Percentiles rank a stretch among this genome's conserved stretches.
These are phyloP conservation scores for Tychaedon coryphoeus DNA, from an alignment of 2,113 vertebrate genomes.

Conservation along the genomic window DNA sequence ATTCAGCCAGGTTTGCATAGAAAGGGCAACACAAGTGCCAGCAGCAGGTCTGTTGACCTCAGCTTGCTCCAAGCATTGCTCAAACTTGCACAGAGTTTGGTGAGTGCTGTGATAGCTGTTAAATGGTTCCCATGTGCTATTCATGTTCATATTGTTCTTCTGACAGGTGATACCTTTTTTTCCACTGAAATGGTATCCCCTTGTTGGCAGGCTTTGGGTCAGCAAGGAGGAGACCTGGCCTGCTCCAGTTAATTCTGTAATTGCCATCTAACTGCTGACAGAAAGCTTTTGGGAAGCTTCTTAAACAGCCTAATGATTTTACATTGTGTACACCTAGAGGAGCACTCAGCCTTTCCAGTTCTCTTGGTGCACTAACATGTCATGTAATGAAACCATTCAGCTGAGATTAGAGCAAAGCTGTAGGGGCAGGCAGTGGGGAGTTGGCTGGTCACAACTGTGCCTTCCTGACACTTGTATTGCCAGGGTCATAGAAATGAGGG, in stretches of 20 bases:
- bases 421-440: background rate
- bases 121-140: constrained; percentile 20
- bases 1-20: background rate
- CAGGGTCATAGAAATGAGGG: background rate
- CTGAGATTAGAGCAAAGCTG: background rate
- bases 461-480: background rate
- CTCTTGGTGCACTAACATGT: background rate
- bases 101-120: background rate
- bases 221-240: background rate
- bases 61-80: background rate
- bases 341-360: constrained; percentile 9
- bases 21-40: background rate
- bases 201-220: background rate
- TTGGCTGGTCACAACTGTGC: background rate
- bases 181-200: background rate
- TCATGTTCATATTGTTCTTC: background rate
- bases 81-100: background rate
- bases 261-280: constrained; percentile 42
- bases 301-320: constrained; percentile 1
- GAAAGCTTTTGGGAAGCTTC: constrained; percentile 21
- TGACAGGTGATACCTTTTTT: constrained; percentile 9
- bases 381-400: background rate
- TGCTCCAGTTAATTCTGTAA: constrained; percentile 34
- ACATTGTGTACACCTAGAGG: background rate
- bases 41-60: background rate